Evolutionary conservation across 35 echinoderm and acorn worm species (phyloP), one percentile per base, ranked within the genome.

Genomic region (Diadema setosum): DNA sequence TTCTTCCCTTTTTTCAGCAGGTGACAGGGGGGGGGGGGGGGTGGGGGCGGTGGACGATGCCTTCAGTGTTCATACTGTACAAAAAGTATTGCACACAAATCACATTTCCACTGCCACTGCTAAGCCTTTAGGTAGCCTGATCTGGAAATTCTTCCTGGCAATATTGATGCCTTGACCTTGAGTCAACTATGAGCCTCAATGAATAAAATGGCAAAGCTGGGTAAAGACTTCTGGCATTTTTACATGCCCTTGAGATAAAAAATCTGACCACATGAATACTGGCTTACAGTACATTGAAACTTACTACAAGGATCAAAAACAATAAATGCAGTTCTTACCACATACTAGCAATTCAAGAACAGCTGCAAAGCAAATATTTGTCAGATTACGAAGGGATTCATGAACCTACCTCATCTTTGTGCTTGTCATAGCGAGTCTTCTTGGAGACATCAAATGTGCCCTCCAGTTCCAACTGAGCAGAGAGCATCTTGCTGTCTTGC

Each of bases 341-440:
- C 1, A 44, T 82, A n/a, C 18, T 12, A 45, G 23, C 31, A 63
- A 63, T 26, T 5, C 4, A 81, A 29, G 18, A 20, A 37, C 45
- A 14, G 50, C 21, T 11, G 6, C 18, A 11, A 16, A 5, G 18
- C 14, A 16, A 6, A 11, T 30, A 75, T 5, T 75, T 65, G 16
- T 65, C 5, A 69, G 5, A 33, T 73, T 24, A 73, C 15, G 18
- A 2, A 73, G 33, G 23, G 24, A 37, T 9, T 26, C 17, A 35
- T 7, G 18, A 25, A 60, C 81, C 17, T 9, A 92, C 90, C 90
- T 92, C 90, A 92, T 92, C 90, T 87, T 92, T 92, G 81, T 92
- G 90, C n/a, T 87, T 87, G n/a, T 76, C 70, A 80, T 86, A 92
- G 9, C 56, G 52, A 58, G 76, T 92, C 41, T 80, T 65, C 23